Evolutionary conservation across 2,113 vertebrate genomes (phyloP).

Genomic region (Antennarius striatus): DNA sequence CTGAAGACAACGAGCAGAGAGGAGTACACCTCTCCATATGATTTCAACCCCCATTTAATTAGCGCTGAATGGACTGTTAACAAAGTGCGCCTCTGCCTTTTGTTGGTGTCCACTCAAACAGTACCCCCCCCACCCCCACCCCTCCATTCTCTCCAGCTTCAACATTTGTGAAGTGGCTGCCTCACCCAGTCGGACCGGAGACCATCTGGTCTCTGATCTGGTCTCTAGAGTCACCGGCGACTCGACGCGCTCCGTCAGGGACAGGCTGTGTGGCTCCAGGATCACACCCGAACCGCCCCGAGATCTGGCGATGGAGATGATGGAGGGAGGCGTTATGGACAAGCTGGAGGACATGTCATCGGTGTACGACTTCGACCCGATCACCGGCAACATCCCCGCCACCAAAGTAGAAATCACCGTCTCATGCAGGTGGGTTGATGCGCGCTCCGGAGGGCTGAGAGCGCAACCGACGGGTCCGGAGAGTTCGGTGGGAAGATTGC

Average conservation of each 20-base stretch:
- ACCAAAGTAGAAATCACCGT: slow-evolving; percentile 96
- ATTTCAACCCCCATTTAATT: neutral
- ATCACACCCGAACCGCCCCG: slow-evolving; percentile 69
- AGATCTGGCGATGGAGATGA: slow-evolving; percentile 68
- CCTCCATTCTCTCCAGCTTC: slow-evolving; percentile 33
- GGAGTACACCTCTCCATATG: slow-evolving; percentile 54
- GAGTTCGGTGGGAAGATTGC: slow-evolving; percentile 39
- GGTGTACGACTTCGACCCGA: slow-evolving; percentile 87
- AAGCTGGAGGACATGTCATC: slow-evolving; percentile 88
- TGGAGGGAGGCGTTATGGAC: slow-evolving; percentile 85
- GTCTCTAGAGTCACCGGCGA: slow-evolving; percentile 60
- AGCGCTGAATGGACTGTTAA: slow-evolving; percentile 44
- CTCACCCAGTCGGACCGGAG: slow-evolving; percentile 67
- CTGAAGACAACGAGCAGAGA: slow-evolving; percentile 51
- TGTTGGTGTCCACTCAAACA: slow-evolving; percentile 24
- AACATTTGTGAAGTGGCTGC: slow-evolving; percentile 68
- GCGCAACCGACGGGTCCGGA: slow-evolving; percentile 1
- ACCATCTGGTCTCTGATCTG: slow-evolving; percentile 71
- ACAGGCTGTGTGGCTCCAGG: slow-evolving; percentile 72
- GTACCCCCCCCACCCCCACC: slow-evolving; percentile 7
- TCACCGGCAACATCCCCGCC: slow-evolving; percentile 89
- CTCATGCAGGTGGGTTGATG: slow-evolving; percentile 86
- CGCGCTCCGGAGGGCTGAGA: neutral
- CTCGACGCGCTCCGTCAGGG: slow-evolving; percentile 62
- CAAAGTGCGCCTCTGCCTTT: slow-evolving; percentile 27